phyloP scores from a whole-genome alignment of 2,113 vertebrate genomes.

The Tympanuchus pallidicinctus region DNA sequence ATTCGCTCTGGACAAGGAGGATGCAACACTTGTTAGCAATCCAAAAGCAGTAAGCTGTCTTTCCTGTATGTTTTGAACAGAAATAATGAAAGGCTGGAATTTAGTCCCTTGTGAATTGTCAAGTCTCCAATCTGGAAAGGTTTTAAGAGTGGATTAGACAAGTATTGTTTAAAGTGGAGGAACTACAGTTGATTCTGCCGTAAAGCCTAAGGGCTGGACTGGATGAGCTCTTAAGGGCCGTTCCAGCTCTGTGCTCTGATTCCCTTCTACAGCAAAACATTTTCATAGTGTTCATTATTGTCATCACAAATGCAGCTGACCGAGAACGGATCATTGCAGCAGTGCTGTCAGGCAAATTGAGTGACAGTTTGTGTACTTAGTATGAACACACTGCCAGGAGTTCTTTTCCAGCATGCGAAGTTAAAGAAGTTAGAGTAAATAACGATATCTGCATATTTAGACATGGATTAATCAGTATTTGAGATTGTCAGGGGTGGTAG shows the following conservation, averaged over 20 bases:
- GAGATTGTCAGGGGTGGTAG: not conserved
- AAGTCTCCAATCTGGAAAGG: not conserved
- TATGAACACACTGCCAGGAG: not conserved
- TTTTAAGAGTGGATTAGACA: not conserved
- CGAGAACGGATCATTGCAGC: not conserved
- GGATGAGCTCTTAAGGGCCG: not conserved
- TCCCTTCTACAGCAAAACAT: not conserved
- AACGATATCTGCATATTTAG: not conserved
- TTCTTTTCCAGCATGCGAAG: not conserved
- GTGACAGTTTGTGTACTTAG: not conserved
- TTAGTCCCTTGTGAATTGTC: not conserved
- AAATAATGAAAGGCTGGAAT: not conserved
- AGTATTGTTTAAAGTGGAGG: not conserved
- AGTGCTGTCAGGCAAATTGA: not conserved
- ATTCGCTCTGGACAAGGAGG: not conserved
- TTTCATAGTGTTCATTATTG: not conserved
- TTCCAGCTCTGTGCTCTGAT: not conserved
- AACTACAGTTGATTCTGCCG: not conserved
- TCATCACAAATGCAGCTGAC: not conserved
- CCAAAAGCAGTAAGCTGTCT: not conserved
- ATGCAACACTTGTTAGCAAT: rapidly evolving
- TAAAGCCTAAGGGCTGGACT: not conserved
- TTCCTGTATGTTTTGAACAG: not conserved
- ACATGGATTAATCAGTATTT: not conserved
- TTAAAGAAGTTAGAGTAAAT: not conserved